These are phyloP conservation scores for Meiosimyza platycephala DNA, from an alignment of 2,888 invertebrate genomes.

Conservation along the genomic window DNA sequence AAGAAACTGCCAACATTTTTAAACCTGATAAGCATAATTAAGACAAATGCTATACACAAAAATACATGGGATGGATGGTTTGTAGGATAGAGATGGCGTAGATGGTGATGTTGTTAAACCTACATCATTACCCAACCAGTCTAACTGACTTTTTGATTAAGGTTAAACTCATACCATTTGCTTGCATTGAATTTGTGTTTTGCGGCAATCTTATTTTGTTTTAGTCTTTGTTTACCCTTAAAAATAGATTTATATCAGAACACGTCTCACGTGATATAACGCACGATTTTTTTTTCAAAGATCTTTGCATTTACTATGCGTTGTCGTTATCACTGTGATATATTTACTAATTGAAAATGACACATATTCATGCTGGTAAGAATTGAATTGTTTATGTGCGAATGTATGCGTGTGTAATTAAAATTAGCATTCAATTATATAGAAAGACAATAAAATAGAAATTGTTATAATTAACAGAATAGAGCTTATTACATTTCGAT, in stretches of 20 bases:
- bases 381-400: no score
- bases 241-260: slow-evolving; percentile 14
- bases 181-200: background rate
- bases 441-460: no score
- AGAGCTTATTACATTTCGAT: no score
- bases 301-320: no score
- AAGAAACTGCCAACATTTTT: slow-evolving; percentile 2
- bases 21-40: slow-evolving; percentile 20
- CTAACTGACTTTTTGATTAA: slow-evolving; percentile 14
- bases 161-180: background rate
- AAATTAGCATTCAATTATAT: no score
- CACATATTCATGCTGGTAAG: no score
- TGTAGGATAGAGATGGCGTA: no score
- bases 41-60: slow-evolving; percentile 12
- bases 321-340: no score
- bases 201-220: background rate
- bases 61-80: no score
- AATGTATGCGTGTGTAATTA: no score
- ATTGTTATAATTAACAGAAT: no score
- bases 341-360: no score
- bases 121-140: slow-evolving; percentile 3
- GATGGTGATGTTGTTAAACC: background rate
- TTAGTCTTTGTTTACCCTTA: background rate
- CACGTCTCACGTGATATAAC: slow-evolving; percentile 16
- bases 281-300: background rate